phyloP scores from a whole-genome alignment of 2,113 vertebrate genomes.

The Centropus bengalensis region DNA sequence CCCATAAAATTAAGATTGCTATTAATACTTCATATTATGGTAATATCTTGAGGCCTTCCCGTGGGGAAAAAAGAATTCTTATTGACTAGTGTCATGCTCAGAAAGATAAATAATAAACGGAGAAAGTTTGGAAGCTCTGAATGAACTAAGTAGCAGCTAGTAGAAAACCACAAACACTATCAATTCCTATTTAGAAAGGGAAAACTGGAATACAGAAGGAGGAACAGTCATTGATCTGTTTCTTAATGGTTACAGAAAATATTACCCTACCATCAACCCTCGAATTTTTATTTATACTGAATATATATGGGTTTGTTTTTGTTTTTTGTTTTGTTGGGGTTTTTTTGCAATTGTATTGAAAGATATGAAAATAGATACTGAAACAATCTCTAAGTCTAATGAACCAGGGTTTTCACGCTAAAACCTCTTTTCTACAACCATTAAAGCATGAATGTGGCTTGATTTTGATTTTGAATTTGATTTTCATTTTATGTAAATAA shows the following conservation, averaged over 20 bases:
- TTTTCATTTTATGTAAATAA: background rate
- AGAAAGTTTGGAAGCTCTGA: background rate
- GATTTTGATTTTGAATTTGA: too few relatives aligned
- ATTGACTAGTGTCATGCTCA: fast-evolving
- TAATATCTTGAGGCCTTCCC: background rate
- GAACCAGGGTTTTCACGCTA: background rate
- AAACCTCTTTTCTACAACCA: background rate
- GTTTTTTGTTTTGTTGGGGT: background rate
- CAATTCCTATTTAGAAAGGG: background rate
- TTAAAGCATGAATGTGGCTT: background rate
- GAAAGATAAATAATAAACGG: background rate
- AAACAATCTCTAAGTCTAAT: background rate
- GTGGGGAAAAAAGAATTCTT: background rate
- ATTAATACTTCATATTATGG: background rate
- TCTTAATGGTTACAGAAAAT: background rate
- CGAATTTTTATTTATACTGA: background rate
- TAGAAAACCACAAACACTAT: background rate
- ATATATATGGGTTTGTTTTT: background rate
- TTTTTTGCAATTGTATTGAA: background rate
- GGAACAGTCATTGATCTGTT: background rate
- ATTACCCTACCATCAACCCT: background rate
- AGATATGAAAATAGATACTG: background rate
- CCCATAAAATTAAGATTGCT: background rate
- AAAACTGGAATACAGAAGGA: background rate
- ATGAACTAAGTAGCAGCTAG: background rate